Conservation (phyloP, 2,113 vertebrate species). For the Neodon shergylaensis region DNA sequence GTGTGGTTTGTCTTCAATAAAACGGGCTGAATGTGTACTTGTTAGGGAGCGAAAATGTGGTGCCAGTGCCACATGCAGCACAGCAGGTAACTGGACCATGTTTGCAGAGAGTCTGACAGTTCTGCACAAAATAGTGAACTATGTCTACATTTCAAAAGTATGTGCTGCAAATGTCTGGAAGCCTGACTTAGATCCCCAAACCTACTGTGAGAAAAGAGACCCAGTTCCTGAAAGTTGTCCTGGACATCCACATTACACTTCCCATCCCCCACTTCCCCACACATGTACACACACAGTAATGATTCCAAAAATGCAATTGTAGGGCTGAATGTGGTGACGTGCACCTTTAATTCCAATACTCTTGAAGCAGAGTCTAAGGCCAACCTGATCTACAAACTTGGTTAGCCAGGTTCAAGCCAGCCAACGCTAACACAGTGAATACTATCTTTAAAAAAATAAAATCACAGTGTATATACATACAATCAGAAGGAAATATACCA, state of each 20-base stretch:
- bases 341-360: too few relatives aligned
- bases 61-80: fast-evolving
- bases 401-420: not conserved
- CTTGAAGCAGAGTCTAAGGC: not conserved
- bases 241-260: not conserved
- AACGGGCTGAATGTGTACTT: not conserved
- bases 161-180: not conserved
- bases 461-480: not conserved
- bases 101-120: not conserved
- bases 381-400: not conserved
- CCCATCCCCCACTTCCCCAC: not conserved
- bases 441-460: not conserved
- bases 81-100: not conserved
- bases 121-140: too few relatives aligned
- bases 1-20: not conserved
- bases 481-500: not conserved
- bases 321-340: not conserved
- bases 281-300: not conserved
- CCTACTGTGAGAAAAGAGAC: not conserved
- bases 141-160: not conserved
- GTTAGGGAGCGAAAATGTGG: not conserved
- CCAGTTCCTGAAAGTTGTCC: not conserved
- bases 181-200: not conserved
- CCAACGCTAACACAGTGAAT: not conserved
- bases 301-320: not conserved